Evolutionary conservation across 2,113 vertebrate species (phyloP).

Genomic region (Myotis yumanensis): DNA sequence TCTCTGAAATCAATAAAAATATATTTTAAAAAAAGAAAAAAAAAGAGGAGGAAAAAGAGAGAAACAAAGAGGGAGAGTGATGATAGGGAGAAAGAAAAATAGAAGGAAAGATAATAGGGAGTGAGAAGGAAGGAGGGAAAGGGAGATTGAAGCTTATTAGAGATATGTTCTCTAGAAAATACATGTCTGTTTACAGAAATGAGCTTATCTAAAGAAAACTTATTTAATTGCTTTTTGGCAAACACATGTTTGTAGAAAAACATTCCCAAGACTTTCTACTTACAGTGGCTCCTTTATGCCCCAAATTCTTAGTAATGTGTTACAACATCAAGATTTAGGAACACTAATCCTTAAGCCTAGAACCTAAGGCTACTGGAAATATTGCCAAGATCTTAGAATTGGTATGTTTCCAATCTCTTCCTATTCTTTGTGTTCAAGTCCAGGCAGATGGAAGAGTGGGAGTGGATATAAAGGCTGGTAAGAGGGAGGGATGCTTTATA

Average conservation of each 20-base stretch:
- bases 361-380: neutral
- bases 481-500: neutral
- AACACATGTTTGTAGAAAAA: neutral
- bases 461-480: neutral
- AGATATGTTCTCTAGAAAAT: neutral
- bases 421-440: neutral
- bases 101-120: neutral
- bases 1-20: no score
- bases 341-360: neutral
- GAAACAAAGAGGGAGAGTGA: neutral
- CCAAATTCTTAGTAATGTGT: neutral
- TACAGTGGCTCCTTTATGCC: neutral
- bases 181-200: neutral
- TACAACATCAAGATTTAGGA: neutral
- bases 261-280: neutral
- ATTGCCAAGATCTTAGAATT: neutral
- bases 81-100: neutral
- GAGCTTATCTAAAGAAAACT: neutral
- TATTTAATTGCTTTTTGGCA: neutral
- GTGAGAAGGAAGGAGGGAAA: neutral
- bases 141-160: neutral
- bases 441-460: slow-evolving; percentile 50
- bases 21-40: neutral
- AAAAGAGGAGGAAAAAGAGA: neutral
- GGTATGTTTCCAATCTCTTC: slow-evolving; percentile 6